Evolutionary conservation across 1,140 invertebrate species (phyloP).

Genomic region (Brachionus calyciflorus): DNA sequence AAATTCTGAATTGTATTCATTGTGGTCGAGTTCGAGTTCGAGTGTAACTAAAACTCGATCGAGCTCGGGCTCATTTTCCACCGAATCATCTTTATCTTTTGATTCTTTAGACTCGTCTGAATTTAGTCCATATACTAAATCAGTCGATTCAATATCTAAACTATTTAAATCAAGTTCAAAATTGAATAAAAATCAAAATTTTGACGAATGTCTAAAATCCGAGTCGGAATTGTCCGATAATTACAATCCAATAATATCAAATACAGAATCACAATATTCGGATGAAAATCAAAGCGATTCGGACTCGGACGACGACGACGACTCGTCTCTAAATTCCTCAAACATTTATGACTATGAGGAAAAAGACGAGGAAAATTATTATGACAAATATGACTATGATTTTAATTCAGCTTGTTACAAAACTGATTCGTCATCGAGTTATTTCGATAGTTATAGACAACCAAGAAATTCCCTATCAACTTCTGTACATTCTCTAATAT

Average conservation of each 20-base stretch:
- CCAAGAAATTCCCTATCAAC: background rate
- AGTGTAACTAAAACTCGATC: background rate
- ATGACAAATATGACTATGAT: constrained; percentile 37
- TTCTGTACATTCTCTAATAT: background rate
- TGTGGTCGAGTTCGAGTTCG: background rate
- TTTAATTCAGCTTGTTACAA: constrained; percentile 7
- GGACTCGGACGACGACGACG: background rate
- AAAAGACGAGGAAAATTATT: constrained; percentile 20
- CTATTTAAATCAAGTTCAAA: constrained; percentile 5
- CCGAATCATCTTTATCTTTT: background rate
- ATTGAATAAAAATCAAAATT: background rate
- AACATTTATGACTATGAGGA: constrained; percentile 39
- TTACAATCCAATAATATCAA: background rate
- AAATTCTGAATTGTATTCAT: background rate
- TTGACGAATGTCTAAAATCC: background rate
- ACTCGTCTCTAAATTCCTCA: background rate
- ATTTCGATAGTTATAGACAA: background rate
- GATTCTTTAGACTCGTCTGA: background rate
- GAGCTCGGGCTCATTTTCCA: background rate
- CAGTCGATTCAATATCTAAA: background rate
- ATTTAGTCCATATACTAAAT: background rate
- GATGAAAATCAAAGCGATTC: background rate
- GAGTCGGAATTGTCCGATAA: background rate
- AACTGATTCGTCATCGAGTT: background rate
- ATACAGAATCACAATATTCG: background rate